Base-by-base conservation (phyloP, 2,888 invertebrate genomes). In the Steinernema scapterisci region DNA sequence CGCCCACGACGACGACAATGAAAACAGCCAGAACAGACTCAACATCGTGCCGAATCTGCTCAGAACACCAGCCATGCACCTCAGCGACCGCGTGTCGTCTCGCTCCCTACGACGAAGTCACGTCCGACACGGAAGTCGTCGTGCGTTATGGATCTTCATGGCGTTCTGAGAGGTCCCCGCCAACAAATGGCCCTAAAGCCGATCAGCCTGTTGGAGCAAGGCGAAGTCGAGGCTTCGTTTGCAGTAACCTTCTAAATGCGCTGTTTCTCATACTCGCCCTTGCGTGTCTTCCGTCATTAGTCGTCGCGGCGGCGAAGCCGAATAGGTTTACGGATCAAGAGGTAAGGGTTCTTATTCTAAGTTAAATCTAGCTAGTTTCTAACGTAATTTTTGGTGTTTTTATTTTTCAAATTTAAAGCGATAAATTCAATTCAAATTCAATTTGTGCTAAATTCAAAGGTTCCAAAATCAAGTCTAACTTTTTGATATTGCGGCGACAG, bases 251-350 rank as follows among this genome's bases (percentile, higher is more conserved):
- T 1, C 63, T 63, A 5, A 63, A 63, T 27, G 27, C 63, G 63
- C 63, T 63, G 31, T 63, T 63, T 25, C 31, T 63, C 31, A 63
- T 63, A 27, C 63, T 63, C 63, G 63, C 63, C 31, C 63, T 63
- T 27, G 63, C 63, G 31, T 63, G 63, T 31, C 63, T 63, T 63
- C 63, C 63, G 31, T 63, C 63, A 63, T 63, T 63, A 63, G 31
- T 25, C 11, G 11, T 31, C n/a, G n/a, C n/a, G 31, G 63, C 63
- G 2, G 9, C 16, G 19, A 27, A 63, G 31, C 16, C 23, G 63
- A 63, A 31, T 31, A 63, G 63, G 31, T 63, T 63, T 19, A 63
- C 63, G 63, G 11, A 23, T 16, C 31, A 63, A 63, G 11, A 63
- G 63, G 63, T 63, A 13, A 27, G 23, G 21, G 9, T n/a, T n/a